Percentiles rank a stretch among this genome's conserved stretches.
These are phyloP conservation scores for Campoplex capitator DNA, from an alignment of 2,888 invertebrate species.

Conservation along the genomic window DNA sequence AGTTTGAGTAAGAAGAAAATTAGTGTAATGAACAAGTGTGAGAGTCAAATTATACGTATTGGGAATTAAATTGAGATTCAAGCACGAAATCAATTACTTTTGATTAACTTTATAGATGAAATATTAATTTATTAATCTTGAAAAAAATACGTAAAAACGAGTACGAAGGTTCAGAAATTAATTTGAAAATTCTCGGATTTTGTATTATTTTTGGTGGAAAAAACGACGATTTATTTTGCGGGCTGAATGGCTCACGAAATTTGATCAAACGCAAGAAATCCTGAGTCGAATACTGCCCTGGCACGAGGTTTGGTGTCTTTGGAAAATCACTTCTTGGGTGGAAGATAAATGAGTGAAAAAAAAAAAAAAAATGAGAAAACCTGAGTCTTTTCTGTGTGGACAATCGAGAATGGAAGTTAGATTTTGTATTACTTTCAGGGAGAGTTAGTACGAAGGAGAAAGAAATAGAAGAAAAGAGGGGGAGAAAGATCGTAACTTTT, in stretches of 20 bases:
- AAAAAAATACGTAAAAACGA: not conserved
- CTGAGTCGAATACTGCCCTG: not conserved
- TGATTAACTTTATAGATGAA: not conserved
- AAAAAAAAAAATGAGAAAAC: not conserved
- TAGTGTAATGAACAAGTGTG: not conserved
- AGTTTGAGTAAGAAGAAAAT: too few species aligned
- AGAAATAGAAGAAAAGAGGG: not conserved
- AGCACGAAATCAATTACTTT: not conserved
- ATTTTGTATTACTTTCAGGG: conserved; percentile 9
- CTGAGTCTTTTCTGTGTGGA: conserved; percentile 15
- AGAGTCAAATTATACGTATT: not conserved
- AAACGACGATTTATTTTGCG: not conserved
- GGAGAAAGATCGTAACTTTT: not conserved
- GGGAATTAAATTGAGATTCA: not conserved
- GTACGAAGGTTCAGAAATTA: not conserved
- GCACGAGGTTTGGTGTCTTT: not conserved
- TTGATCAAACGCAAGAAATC: not conserved
- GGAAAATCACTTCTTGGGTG: not conserved
- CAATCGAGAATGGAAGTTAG: conserved; percentile 2
- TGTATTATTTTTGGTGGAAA: not conserved
- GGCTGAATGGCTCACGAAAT: not conserved
- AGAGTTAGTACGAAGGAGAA: not conserved
- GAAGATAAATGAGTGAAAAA: not conserved
- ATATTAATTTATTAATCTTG: not conserved
- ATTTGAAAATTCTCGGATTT: not conserved